Evolutionary conservation across 2,113 vertebrate species (phyloP), one percentile per base, ranked within the genome.

Genomic region (Chauna torquata): DNA sequence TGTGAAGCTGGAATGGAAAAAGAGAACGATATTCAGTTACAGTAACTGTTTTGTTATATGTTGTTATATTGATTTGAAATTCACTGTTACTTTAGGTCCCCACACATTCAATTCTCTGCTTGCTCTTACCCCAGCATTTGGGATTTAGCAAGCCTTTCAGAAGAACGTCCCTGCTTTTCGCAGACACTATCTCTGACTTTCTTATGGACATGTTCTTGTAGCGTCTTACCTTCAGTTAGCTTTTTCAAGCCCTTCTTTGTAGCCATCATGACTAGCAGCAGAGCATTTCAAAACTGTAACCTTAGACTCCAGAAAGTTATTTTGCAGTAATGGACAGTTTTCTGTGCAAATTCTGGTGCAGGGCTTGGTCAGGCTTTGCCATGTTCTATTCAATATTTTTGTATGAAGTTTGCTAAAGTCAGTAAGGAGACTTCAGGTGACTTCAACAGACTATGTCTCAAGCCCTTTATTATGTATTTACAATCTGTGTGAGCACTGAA

Each of bases 41-140:
- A 58, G 64, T 62, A 94, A 80, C 65, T 85, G 42, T n/a, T 76
- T 76, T 87, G 78, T 84, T 94, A 72, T 79, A 12, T 92, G 82
- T 92, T 94, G 94, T 86, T 84, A 72, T 88, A 94, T 93, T 82
- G 84, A 85, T 94, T 94, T 83, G 66, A 82, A 96, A 92, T 84
- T 65, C 72, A 19, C 52, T 42, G 30, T 66, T 97, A 83, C 74
- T 92, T 92, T 83, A 86, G 74, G 75, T 69, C 61, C 38, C 32
- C 66, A 82, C 42, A 27, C 50, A 34, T 30, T 6, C 4, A 59
- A 9, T 92, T 70, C 58, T 83, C 62, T 88, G 25, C 75, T 66
- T 54, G 58, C 82, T 92, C 30, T 76, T 95, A 86, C 85, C 69
- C 82, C 50, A 36, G 90, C 66, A 42, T 50, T 72, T 92, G 58